A percentile compares a stretch with the other conserved stretches of the same genome.
Evolutionary conservation across 2,797 vertebrate species (phyloP).

Genomic region (Xenopus petersii): DNA sequence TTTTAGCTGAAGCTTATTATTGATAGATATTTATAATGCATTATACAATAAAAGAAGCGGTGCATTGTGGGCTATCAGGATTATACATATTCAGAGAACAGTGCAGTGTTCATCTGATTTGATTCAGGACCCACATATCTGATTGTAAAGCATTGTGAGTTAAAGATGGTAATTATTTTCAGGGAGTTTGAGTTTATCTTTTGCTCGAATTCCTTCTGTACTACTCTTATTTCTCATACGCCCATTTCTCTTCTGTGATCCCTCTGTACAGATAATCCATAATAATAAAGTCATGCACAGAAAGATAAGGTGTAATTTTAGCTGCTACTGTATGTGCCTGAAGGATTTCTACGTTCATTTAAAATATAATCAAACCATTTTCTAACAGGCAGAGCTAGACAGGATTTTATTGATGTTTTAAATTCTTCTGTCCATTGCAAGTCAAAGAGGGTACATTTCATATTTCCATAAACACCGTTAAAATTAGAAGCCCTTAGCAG

Average conservation of each 20-base stretch:
- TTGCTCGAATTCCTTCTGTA: neutral
- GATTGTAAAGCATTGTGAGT: no score
- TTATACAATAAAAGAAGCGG: no score
- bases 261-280: constrained; percentile 18
- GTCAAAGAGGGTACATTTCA: neutral
- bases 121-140: no score
- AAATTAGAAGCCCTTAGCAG: constrained; percentile 9
- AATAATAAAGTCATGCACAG: constrained; percentile 12
- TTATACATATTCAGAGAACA: no score
- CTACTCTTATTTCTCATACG: neutral
- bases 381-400: constrained; percentile 2
- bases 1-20: no score
- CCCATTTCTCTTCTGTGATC: neutral
- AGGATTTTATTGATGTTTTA: constrained; percentile 10
- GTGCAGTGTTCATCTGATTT: no score
- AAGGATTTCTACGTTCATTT: constrained; percentile 12
- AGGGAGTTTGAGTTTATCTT: neutral
- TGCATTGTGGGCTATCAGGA: no score
- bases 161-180: neutral
- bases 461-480: neutral
- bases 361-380: constrained; percentile 21
- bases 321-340: constrained; percentile 4
- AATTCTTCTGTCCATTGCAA: neutral
- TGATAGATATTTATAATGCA: no score
- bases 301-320: constrained; percentile 17